Base-by-base conservation (phyloP, 1,140 invertebrate genomes). In the Proales similis region DNA sequence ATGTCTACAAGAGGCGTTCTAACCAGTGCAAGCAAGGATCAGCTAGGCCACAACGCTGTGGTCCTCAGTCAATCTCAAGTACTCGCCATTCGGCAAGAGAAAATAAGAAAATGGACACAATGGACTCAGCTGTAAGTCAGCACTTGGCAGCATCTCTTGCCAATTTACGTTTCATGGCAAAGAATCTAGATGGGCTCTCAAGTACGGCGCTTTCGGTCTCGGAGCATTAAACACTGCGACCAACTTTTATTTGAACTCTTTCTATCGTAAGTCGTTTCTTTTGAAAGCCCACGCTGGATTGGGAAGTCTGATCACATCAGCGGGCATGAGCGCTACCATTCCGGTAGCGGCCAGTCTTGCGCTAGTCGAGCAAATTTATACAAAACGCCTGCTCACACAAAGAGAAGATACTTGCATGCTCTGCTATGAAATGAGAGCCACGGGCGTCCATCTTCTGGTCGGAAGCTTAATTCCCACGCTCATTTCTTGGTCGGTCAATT, bases 401-500 rank as follows among this genome's bases (percentile, higher is more conserved):
- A 24, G 6, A 9, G 26, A 38, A 57, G 30, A 20, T 17, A 42
- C 39, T 29, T 57, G 51, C n/a, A 20, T 57, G 20, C 27, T 57
- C 32, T 57, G 51, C 32, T 27, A 29, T 27, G 51, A 57, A 26
- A 57, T 57, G 20, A 57, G 45, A 42, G 39, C 51, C 17, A 26
- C 45, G 19, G 51, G 51, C 20, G 3, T 57, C 9, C 51, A 57
- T 42, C 30, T 57, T 11, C 11, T 19, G 7, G 9, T 42, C 30
- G 51, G 51, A n/a, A 57, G 51, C n/a, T 12, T 57, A 57, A 42
- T 57, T 7, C 51, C 51, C 1, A 39, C 51, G 9, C 45, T 57
- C 45, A 9, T 57, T 11, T 36, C 51, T 3, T 57, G 51, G 51
- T 29, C 19, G 17, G 20, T 42, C 1, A 57, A 57, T 26, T 57